A percentile compares a stretch with the other conserved stretches of the same genome.
Conservation (phyloP, 2,113 vertebrate genomes). For the Pristiophorus japonicus region DNA sequence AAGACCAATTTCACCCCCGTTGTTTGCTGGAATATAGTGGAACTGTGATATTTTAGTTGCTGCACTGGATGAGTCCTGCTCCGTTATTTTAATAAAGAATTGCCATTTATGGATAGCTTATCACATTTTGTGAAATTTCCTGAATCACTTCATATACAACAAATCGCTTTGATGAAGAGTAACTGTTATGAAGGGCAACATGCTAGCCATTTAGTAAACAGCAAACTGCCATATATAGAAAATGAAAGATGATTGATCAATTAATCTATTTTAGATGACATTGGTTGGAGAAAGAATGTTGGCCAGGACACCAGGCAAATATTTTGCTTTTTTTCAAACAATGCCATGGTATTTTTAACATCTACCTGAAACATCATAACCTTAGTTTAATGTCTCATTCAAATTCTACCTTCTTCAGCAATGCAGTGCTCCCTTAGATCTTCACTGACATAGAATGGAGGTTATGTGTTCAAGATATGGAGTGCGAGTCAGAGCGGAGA, state of each 20-base stretch:
- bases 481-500: background rate
- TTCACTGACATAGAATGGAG: background rate
- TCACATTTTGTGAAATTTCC: background rate
- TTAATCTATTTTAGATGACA: background rate
- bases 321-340: background rate
- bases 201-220: background rate
- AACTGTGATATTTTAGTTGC: background rate
- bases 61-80: background rate
- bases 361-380: background rate
- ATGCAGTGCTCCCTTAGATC: background rate
- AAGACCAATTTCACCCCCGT: background rate
- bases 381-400: background rate
- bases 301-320: background rate
- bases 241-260: background rate
- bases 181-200: background rate
- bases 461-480: background rate
- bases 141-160: background rate
- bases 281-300: background rate
- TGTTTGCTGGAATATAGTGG: background rate
- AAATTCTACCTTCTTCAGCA: background rate
- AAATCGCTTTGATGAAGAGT: background rate
- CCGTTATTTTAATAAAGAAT: background rate
- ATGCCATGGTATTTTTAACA: background rate
- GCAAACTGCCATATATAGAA: background rate
- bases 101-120: background rate